Conservation (phyloP, 2,797 vertebrate species). For the Hoplostethus atlanticus region DNA sequence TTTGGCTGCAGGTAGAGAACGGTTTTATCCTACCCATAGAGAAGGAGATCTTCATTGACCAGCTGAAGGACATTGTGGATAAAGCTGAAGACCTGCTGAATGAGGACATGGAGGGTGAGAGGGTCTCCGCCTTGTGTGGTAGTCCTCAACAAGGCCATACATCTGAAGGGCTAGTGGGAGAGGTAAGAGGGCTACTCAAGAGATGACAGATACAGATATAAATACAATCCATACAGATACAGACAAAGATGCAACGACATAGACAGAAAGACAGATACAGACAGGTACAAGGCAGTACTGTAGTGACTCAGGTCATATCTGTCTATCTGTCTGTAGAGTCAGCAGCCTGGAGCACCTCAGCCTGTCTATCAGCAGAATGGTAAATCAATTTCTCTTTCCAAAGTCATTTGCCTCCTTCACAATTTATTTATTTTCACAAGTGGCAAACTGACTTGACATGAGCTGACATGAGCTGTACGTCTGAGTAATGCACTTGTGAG, state of each 20-base stretch:
- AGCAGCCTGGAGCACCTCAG: conserved; percentile 85
- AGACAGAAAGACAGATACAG: not conserved
- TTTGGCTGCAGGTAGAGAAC: conserved; percentile 90
- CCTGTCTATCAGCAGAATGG: conserved; percentile 97
- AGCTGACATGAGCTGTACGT: not conserved
- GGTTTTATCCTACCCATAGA: conserved; percentile 94
- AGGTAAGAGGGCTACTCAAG: conserved; percentile 65
- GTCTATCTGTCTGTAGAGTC: conserved; percentile 65
- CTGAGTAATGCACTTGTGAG: not conserved
- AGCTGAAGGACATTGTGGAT: conserved; percentile 98
- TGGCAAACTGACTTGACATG: not conserved
- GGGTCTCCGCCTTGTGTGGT: conserved; percentile 84
- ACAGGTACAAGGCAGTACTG: not conserved
- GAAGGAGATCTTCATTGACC: conserved; percentile 97
- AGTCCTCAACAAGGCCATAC: conserved; percentile 87
- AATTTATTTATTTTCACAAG: not conserved
- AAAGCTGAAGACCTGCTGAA: conserved; percentile 98
- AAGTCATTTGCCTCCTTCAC: not conserved
- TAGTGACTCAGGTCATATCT: conserved; percentile 23
- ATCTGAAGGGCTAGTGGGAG: conserved; percentile 66
- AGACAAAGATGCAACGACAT: not conserved
- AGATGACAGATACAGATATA: not conserved
- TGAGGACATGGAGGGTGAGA: conserved; percentile 93
- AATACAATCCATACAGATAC: not conserved
- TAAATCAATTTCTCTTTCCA: conserved; percentile 65